Evolutionary conservation across 1,140 invertebrate species (phyloP), one percentile per base, ranked within the genome.

Genomic region (Drosophila suzukii): DNA sequence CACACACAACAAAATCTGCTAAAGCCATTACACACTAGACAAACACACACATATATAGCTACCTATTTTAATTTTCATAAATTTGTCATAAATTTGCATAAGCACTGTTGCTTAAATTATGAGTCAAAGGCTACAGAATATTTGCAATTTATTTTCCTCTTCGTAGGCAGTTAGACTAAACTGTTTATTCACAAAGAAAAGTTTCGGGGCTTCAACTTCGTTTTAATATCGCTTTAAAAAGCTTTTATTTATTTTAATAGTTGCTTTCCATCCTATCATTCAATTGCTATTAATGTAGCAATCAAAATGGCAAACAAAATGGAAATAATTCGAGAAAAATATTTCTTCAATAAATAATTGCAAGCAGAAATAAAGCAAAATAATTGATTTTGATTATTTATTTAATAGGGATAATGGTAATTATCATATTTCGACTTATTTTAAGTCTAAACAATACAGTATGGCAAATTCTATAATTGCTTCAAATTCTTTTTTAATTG

Each of bases 71-170:
- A 82, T 82, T 82, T 86, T 76, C 83, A 88, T 83, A 89, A 80
- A 86, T 79, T 79, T 88, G 59, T 60, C 56, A 73, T 73, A 74
- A 83, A 88, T 88, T 70, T 88, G 47, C 80, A 76, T 83, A 89
- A 89, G 78, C 62, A 58, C 46, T 41, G 49, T 32, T 46, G 44
- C 46, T 78, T 57, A 43, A 70, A 44, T 51, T 74, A 47, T 38
- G 24, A 63, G 13, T 66, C 59, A 50, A 68, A 38, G 62, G n/a
- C 24, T 17, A 27, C 39, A n/a, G 36, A 39, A 53, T 66, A 68
- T 68, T 30, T 51, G 60, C 47, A 65, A 36, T 51, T 36, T 50
- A 44, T 66, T 66, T 44, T 7, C 20, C 20, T n/a, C 30, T 41
- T 61, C 46, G 3, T 20, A 10, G 32, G 53, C 17, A 56, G 13